These are phyloP conservation scores for Geococcyx californianus DNA, from an alignment of 2,113 vertebrate species.

Conservation along the genomic window DNA sequence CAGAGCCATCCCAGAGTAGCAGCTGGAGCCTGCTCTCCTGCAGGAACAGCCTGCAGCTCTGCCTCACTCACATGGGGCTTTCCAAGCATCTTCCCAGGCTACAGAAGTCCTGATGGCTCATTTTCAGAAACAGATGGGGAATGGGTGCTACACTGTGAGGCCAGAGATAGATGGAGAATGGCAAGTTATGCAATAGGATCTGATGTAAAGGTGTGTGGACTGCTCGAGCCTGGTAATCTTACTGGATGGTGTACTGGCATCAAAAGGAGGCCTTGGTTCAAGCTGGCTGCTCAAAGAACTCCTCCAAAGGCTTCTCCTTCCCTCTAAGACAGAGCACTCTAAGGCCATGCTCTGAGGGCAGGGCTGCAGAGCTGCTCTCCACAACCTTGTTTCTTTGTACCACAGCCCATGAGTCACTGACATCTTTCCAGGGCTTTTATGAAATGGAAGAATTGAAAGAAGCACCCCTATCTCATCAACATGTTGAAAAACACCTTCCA, in stretches of 20 bases:
- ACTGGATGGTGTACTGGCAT: not conserved
- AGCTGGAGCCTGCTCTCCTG: not conserved
- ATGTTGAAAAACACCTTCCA: not conserved
- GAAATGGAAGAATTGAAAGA: not conserved
- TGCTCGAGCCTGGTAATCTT: not conserved
- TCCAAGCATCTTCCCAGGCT: not conserved
- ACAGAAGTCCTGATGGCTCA: not conserved
- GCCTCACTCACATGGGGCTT: accelerated
- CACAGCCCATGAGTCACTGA: not conserved
- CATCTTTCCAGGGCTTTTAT: not conserved
- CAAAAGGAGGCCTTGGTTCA: not conserved
- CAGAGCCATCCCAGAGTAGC: not conserved
- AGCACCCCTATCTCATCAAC: not conserved
- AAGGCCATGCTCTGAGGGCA: accelerated
- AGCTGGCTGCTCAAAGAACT: not conserved
- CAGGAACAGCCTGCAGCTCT: not conserved
- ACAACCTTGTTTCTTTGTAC: not conserved
- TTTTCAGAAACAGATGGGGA: not conserved
- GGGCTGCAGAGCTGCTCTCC: not conserved
- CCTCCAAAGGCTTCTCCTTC: not conserved
- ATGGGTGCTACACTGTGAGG: not conserved
- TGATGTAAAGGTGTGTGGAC: not conserved
- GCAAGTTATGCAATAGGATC: not conserved
- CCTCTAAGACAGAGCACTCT: not conserved
- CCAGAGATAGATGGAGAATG: not conserved